These are phyloP conservation scores for Philereme transversata DNA, from an alignment of 2,888 invertebrate genomes.

Conservation along the genomic window DNA sequence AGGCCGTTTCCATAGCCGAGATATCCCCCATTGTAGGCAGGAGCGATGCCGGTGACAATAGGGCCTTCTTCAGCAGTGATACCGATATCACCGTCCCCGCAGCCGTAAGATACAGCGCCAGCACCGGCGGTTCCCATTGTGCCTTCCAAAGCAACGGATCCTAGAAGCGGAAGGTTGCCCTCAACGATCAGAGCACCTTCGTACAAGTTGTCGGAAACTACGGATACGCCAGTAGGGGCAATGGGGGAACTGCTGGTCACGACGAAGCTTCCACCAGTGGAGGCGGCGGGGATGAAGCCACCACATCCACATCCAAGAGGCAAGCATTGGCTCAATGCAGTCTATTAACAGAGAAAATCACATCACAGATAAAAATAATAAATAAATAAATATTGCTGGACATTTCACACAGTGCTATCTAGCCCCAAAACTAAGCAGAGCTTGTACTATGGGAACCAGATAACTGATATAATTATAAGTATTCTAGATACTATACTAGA, in stretches of 20 bases:
- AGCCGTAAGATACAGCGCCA: constrained; percentile 49
- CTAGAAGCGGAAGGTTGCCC: constrained; percentile 52
- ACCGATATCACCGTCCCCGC: constrained; percentile 49
- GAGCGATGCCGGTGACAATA: constrained; percentile 18
- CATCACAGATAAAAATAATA: no score
- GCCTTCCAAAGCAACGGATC: constrained; percentile 49
- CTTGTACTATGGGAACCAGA: no score
- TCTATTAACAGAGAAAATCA: no score
- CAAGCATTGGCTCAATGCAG: no score
- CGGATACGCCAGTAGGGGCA: constrained; percentile 47
- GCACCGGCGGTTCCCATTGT: constrained; percentile 48
- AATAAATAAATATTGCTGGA: no score
- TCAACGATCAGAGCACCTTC: constrained; percentile 47
- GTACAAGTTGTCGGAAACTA: constrained; percentile 51
- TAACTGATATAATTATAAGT: no score
- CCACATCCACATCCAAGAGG: no score
- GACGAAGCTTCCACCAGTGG: constrained; percentile 46
- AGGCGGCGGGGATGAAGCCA: neutral
- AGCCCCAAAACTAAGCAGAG: no score
- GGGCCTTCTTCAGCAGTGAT: constrained; percentile 45
- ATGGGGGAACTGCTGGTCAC: constrained; percentile 47
- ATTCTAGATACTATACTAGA: no score
- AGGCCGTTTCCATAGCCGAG: constrained; percentile 9
- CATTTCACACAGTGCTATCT: no score
- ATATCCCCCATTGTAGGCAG: no score